Percentiles rank a stretch among this genome's conserved stretches.
Evolutionary conservation across 1,140 invertebrate genomes (phyloP).

Genomic region (Lysiphlebus fabarum): DNA sequence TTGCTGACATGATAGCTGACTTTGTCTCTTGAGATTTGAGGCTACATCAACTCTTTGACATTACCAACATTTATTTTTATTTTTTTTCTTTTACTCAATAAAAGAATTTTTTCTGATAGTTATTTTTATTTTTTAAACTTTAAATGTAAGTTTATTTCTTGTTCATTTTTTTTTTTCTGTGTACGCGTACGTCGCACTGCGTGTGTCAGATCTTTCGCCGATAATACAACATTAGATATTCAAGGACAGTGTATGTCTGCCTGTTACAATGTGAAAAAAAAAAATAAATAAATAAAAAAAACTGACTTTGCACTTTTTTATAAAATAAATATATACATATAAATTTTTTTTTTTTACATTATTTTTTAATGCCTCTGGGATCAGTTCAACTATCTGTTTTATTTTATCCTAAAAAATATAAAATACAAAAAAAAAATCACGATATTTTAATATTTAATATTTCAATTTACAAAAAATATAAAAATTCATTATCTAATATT

Average conservation of each 20-base stretch:
- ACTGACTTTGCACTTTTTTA: neutral
- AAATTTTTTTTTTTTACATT: slow-evolving; percentile 2
- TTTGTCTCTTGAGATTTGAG: slow-evolving; percentile 14
- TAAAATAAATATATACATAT: neutral
- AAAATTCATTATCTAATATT: too few species aligned
- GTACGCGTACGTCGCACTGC: slow-evolving; percentile 10
- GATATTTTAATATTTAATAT: too few species aligned
- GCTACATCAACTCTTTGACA: slow-evolving; percentile 10
- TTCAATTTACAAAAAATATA: too few species aligned
- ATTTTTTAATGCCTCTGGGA: neutral
- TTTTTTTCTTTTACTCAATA: neutral
- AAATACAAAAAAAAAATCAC: too few species aligned
- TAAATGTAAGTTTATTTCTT: slow-evolving; percentile 10
- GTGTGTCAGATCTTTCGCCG: slow-evolving; percentile 23
- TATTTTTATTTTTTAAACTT: slow-evolving; percentile 5
- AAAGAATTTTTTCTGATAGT: slow-evolving; percentile 2
- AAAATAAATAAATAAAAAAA: neutral
- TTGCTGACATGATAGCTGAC: slow-evolving; percentile 21
- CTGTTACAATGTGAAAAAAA: neutral
- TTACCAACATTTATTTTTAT: neutral
- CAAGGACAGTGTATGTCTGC: slow-evolving; percentile 27
- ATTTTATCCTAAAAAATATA: too few species aligned
- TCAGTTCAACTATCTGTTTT: too few species aligned
- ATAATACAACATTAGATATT: slow-evolving; percentile 28
- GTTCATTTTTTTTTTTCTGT: neutral